Evolutionary conservation across 1,140 invertebrate species (phyloP), one percentile per base, ranked within the genome.

Genomic region (Amyelois transitella): DNA sequence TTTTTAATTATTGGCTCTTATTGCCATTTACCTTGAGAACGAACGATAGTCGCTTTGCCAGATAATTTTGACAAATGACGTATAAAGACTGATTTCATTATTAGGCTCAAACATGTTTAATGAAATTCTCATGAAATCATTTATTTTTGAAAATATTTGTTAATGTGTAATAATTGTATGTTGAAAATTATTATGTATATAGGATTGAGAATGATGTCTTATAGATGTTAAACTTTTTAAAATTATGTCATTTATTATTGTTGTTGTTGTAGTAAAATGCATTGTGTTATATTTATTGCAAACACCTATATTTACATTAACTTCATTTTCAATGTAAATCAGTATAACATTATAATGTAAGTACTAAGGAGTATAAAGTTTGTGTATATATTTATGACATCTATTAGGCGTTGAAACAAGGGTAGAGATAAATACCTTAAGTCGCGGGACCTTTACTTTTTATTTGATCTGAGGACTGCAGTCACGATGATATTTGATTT

Each of bases 61-160:
- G n/a, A 38, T 38, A 38, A 14, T 38, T 38, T 38, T 38, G 12
- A 14, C 5, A 38, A 1, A 14, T 38, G 28, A 28, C n/a, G 38
- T 54, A 53, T 56, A 38, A 65, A 69, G 64, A 72, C 70, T 72
- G 69, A 69, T 72, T 64, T 68, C 47, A 63, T 63, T 64, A 58
- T 58, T 47, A 65, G 62, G 62, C 70, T 69, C 70, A 69, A 66
- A 58, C 47, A 61, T 60, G 25, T 54, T 62, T 32, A 25, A 17
- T 53, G 21, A 38, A 28, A 53, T 55, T 56, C 53, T 58, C 57
- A 62, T 60, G 51, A 62, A 56, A 58, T 28, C 43, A 14, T 48
- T 72, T 64, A 64, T 69, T 65, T 67, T 65, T 50, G 61, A 64
- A 61, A 56, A 52, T 50, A 53, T 53, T 59, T 50, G 58, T 68